Evolutionary conservation across 2,797 vertebrate species (phyloP), one percentile per base, ranked within the genome.

Genomic region (Erpetoichthys calabaricus): DNA sequence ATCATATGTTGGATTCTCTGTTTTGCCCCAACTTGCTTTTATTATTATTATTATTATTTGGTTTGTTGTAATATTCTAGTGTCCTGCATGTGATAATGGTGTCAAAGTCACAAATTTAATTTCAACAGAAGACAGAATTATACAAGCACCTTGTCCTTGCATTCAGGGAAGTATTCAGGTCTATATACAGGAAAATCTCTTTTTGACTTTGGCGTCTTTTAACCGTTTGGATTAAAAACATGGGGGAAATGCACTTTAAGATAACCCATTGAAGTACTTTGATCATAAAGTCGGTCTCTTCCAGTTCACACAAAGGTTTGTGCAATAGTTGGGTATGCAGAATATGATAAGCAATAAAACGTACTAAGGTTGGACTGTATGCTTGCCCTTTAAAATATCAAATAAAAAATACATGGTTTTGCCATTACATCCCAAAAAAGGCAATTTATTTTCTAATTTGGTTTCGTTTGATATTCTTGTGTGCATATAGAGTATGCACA

Each of bases 51-150:
- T 46, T 70, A 75, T 70, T 70, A 47, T 75, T 76, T 73, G 25
- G 66, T 73, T 71, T 77, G 72, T 64, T 75, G 75, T 73, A 64
- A 67, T 72, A 79, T 62, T 68, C 77, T 71, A 73, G 70, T 83
- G 73, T 46, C 79, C 73, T 76, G 76, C 79, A 80, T 84, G 76
- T 59, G 75, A 71, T 81, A 68, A 73, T 70, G 73, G 70, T 73
- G 67, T 69, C 67, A 75, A 81, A 74, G 73, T 82, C 75, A 81
- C 75, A 83, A 75, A 78, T 74, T 60, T 67, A 67, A 72, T 66
- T 73, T 65, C 7, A 45, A 56, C 8, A 60, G 47, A 60, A 46
- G 8, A 57, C 44, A 44, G 47, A 49, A 7, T 49, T 7, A 49
- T 7, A 49, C 47, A 47, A 6, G 7, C n/a, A 49, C n/a, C n/a